These are phyloP conservation scores for Rhegmatorhina hoffmannsi DNA, from an alignment of 2,113 vertebrate genomes.

Conservation along the genomic window DNA sequence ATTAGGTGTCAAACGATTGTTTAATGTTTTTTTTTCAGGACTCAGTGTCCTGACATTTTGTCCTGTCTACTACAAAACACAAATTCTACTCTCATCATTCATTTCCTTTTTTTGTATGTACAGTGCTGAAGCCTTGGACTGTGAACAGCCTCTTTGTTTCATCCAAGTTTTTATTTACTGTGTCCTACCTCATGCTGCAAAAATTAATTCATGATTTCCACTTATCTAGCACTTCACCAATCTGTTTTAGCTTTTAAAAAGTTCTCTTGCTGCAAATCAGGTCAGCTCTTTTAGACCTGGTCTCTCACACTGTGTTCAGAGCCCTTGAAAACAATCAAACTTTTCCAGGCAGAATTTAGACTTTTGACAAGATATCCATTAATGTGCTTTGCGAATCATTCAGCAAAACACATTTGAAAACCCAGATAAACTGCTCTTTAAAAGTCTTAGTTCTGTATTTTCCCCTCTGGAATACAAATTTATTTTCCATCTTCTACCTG, in stretches of 20 bases:
- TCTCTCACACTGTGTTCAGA: neutral
- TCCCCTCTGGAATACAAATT: neutral
- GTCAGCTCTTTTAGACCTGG: neutral
- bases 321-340: neutral
- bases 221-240: neutral
- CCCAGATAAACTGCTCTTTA: neutral
- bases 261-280: neutral
- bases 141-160: neutral
- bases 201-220: neutral
- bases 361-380: neutral
- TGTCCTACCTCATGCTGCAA: neutral
- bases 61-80: constrained; percentile 16
- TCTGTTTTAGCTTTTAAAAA: neutral
- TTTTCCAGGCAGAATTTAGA: neutral
- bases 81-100: neutral
- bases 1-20: neutral
- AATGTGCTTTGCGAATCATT: neutral
- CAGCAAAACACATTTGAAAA: neutral
- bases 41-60: constrained; percentile 61
- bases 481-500: neutral
- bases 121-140: constrained; percentile 9
- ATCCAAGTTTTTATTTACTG: neutral
- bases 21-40: neutral
- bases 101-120: constrained; percentile 33
- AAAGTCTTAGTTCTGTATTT: neutral